Conservation (phyloP, 1,140 invertebrate species). For the Berghia stephanieae region DNA sequence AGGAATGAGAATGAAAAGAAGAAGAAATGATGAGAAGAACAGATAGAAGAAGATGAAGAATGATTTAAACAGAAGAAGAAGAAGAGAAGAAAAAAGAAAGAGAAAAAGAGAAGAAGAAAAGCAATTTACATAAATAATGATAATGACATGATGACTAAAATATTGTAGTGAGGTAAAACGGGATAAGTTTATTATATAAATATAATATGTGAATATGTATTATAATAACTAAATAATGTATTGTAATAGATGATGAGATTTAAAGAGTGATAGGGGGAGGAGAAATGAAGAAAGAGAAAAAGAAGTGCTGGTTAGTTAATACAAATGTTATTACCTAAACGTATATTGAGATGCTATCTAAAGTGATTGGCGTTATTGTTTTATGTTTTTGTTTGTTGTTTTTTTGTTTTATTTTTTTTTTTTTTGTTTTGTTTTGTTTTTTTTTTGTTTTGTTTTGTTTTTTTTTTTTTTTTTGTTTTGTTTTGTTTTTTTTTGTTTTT, state of each 20-base stretch:
- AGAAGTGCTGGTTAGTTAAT: neutral
- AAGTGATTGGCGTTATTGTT: neutral
- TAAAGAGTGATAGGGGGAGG: neutral
- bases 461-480: too few species aligned
- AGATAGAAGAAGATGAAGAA: neutral
- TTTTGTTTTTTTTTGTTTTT: too few species aligned
- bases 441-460: too few species aligned
- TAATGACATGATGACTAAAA: neutral
- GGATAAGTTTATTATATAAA: neutral
- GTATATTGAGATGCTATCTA: too few species aligned
- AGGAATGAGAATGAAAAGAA: neutral
- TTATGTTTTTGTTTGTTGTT: too few species aligned
- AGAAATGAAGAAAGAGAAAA: neutral
- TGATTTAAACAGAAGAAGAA: neutral
- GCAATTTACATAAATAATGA: neutral
- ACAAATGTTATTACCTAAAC: too few species aligned
- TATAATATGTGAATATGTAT: neutral
- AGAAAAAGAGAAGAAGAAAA: neutral
- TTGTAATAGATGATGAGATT: neutral
- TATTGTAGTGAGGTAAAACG: neutral
- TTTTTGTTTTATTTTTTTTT: too few species aligned
- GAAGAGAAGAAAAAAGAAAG: neutral
- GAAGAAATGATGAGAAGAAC: neutral
- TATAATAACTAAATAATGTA: neutral
- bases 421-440: too few species aligned